Conservation (phyloP, 2,113 vertebrate species). For the Cisticola juncidis region DNA sequence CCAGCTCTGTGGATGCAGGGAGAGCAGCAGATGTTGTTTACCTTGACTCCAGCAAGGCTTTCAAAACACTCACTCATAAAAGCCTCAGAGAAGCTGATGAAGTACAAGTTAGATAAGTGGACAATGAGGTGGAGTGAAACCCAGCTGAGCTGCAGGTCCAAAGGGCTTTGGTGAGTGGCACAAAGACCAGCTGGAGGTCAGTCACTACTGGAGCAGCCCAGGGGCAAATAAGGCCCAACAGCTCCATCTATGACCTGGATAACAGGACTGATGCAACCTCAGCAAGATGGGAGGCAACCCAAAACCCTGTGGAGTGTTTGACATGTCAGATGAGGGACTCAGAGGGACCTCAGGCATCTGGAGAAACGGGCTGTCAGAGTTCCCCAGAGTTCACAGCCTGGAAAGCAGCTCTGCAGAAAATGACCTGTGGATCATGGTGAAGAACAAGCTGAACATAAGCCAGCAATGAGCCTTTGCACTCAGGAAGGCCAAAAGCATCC, state of each 20-base stretch:
- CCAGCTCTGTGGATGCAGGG: not conserved
- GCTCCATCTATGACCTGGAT: not conserved
- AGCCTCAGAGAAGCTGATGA: conserved; percentile 7
- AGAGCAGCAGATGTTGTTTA: conserved; percentile 52
- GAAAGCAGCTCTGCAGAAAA: not conserved
- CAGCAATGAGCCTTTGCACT: not conserved
- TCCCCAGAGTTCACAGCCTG: not conserved
- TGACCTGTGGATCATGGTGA: rapidly evolving
- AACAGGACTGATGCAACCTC: not conserved
- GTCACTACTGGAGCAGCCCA: rapidly evolving
- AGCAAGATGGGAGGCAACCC: not conserved
- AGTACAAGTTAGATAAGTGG: not conserved
- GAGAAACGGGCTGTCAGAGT: not conserved
- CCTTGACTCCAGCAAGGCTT: conserved; percentile 14
- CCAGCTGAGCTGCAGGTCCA: not conserved
- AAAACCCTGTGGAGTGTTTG: not conserved
- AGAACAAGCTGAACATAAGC: not conserved
- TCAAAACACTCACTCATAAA: conserved; percentile 8
- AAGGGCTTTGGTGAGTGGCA: not conserved
- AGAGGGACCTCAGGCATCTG: not conserved
- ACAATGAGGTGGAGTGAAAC: not conserved
- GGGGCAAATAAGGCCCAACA: not conserved
- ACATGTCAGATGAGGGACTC: not conserved
- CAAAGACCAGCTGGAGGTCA: not conserved
- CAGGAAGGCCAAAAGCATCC: not conserved